A percentile compares a stretch with the other conserved stretches of the same genome.
Conservation (phyloP, 2,797 vertebrate species). For the Thamnophis elegans region DNA sequence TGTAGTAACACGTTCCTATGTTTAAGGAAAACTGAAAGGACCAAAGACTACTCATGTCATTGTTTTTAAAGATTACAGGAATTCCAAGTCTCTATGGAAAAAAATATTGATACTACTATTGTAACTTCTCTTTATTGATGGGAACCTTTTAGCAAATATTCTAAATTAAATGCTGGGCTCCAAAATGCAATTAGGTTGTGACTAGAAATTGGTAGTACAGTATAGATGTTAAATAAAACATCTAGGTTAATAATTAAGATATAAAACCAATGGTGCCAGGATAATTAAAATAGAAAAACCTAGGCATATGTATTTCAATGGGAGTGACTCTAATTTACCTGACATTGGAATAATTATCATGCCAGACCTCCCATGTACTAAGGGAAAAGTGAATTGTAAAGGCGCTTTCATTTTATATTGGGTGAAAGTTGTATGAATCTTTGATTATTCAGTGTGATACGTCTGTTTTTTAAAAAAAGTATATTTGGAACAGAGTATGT, state of each 20-base stretch:
- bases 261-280: slow-evolving; percentile 49
- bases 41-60: background rate
- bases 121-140: slow-evolving; percentile 19
- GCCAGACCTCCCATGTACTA: background rate
- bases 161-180: background rate
- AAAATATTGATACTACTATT: slow-evolving; percentile 13
- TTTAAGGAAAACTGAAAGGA: background rate
- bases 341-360: background rate
- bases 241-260: slow-evolving; percentile 1
- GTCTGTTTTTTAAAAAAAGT: background rate
- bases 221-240: slow-evolving; percentile 34
- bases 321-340: slow-evolving; percentile 28
- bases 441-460: background rate
- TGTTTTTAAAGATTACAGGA: background rate
- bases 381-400: background rate
- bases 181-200: slow-evolving; percentile 31
- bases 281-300: slow-evolving; percentile 40
- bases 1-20: background rate
- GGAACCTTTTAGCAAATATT: background rate
- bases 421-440: background rate
- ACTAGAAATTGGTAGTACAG: slow-evolving; percentile 31
- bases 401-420: background rate
- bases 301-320: slow-evolving; percentile 46
- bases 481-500: background rate
- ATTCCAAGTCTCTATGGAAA: slow-evolving; percentile 32